Percentiles rank a stretch among this genome's conserved stretches.
These are phyloP conservation scores for Manis pentadactyla DNA, from an alignment of 2,797 vertebrate genomes.

Conservation along the genomic window DNA sequence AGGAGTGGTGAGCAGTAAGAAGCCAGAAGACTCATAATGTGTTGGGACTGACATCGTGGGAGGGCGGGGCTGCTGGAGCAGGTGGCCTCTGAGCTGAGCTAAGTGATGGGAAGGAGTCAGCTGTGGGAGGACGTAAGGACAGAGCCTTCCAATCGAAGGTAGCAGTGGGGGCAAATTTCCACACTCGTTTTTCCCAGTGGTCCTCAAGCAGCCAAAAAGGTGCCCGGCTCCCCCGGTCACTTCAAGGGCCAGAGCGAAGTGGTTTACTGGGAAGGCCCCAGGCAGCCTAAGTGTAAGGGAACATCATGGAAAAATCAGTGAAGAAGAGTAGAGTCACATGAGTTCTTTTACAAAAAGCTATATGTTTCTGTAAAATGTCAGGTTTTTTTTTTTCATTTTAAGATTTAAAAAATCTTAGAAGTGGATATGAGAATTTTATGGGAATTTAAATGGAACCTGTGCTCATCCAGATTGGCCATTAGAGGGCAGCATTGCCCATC, in stretches of 20 bases:
- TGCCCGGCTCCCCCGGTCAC: no score
- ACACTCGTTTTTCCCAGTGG: not conserved
- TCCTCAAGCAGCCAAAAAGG: not conserved
- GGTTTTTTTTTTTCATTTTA: not conserved
- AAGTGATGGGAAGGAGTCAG: not conserved
- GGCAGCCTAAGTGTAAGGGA: not conserved
- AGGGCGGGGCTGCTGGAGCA: accelerated
- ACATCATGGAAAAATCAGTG: not conserved
- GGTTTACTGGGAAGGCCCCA: not conserved
- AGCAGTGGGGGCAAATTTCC: not conserved
- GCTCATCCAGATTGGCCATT: slow-evolving; percentile 1
- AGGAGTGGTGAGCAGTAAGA: not conserved
- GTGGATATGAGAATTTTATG: not conserved
- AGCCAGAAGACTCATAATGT: not conserved
- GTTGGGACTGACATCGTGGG: not conserved
- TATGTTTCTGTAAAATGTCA: not conserved
- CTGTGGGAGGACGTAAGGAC: not conserved
- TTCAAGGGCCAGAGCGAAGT: accelerated
- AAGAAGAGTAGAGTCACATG: not conserved
- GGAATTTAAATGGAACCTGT: not conserved
- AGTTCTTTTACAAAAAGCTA: not conserved
- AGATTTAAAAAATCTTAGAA: not conserved
- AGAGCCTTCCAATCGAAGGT: not conserved
- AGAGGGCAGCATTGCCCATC: slow-evolving; percentile 84
- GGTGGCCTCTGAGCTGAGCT: not conserved